phyloP scores from a whole-genome alignment of 2,888 invertebrate genomes.

The Protophormia terraenovae region DNA sequence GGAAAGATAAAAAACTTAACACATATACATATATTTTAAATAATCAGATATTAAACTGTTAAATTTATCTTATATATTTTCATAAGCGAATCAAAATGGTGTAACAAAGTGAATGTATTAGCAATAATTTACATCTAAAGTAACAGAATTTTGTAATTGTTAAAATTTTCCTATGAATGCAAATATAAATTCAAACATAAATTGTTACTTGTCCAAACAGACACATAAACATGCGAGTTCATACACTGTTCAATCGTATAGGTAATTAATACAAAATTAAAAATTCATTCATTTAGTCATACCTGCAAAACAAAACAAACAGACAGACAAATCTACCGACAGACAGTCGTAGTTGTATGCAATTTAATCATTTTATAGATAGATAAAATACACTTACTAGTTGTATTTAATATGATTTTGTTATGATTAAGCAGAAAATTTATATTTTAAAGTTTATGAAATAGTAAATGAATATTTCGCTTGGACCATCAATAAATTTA shows the following conservation, averaged over 20 bases:
- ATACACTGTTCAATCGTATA: neutral
- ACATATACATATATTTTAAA: too few species aligned
- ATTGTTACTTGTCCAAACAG: neutral
- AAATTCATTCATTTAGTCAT: neutral
- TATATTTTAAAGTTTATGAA: neutral
- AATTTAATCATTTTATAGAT: neutral
- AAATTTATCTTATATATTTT: too few species aligned
- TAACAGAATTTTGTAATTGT: constrained; percentile 13
- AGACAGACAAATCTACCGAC: neutral
- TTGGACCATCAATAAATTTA: neutral
- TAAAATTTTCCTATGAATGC: neutral
- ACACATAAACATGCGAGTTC: neutral
- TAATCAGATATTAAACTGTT: neutral
- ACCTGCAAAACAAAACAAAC: neutral
- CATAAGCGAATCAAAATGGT: neutral
- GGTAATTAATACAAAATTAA: constrained; percentile 19
- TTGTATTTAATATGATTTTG: constrained; percentile 21
- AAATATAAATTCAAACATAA: neutral
- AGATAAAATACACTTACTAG: neutral
- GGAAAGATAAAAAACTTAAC: too few species aligned
- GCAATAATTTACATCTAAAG: neutral
- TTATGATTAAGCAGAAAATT: neutral
- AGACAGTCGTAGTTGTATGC: neutral
- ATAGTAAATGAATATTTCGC: neutral
- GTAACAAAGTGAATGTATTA: neutral